Conservation (phyloP, 2,797 vertebrate genomes). For the Cuniculus paca region DNA sequence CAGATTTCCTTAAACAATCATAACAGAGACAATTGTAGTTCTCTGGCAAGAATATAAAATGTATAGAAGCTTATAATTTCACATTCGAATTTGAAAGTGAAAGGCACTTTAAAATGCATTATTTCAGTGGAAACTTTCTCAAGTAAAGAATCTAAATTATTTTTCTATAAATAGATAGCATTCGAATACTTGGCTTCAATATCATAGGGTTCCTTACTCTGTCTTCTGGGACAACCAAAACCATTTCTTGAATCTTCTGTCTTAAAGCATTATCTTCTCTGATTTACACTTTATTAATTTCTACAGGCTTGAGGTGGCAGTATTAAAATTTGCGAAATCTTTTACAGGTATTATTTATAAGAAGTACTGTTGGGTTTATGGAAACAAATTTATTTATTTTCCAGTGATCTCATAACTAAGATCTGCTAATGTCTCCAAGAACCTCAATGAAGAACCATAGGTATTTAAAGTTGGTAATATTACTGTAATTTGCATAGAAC, state of each 20-base stretch:
- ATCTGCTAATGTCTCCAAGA: background rate
- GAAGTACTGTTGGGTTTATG: background rate
- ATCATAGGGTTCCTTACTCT: background rate
- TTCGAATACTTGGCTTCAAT: slow-evolving; percentile 4
- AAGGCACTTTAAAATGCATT: slow-evolving; percentile 58
- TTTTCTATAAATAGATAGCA: slow-evolving; percentile 46
- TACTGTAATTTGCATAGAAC: background rate
- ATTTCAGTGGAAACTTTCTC: slow-evolving; percentile 49
- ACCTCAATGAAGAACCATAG: background rate
- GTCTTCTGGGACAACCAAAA: background rate
- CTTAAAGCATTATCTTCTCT: slow-evolving; percentile 41
- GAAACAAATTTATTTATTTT: slow-evolving; percentile 63
- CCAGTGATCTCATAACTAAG: slow-evolving; percentile 27
- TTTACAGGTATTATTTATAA: slow-evolving; percentile 37
- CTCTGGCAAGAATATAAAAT: background rate
- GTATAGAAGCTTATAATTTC: slow-evolving; percentile 67
- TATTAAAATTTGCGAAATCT: slow-evolving; percentile 19
- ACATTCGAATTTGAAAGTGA: slow-evolving; percentile 69
- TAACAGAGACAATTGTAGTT: slow-evolving; percentile 48
- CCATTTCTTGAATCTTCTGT: background rate
- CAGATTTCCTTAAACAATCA: slow-evolving; percentile 58
- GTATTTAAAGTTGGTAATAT: background rate
- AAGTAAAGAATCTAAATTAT: slow-evolving; percentile 53
- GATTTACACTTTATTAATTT: slow-evolving; percentile 53
- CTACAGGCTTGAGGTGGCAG: background rate